Evolutionary conservation across 2,888 invertebrate species (phyloP), one percentile per base, ranked within the genome.

Genomic region (Drosophila histrio): DNA sequence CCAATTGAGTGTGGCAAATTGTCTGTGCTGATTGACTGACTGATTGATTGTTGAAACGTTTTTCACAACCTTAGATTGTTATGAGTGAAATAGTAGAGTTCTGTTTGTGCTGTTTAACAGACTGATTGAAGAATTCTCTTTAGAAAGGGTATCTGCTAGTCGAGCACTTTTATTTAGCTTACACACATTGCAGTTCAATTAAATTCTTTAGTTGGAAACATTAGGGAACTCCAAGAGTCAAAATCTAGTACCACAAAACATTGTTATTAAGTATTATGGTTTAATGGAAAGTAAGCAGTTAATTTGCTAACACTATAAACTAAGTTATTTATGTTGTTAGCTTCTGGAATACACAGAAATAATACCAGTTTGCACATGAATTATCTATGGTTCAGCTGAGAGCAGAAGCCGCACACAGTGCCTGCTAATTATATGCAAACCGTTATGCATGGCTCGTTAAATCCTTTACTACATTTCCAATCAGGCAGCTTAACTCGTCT

Each of bases 401-500:
- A 46, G 3, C 30, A 19, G 13, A 21, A 21, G 30, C 13, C 38
- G 13, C 17, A 13, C 19, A 67, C 57, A 76, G 67, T 64, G 72
- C n/a, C 61, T 57, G 63, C 77, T 79, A 77, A 77, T 77, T 80
- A 65, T 74, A 80, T 71, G 67, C 74, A 65, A 47, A 62, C 59
- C 59, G 72, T 79, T 67, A 77, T 67, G 69, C 64, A 79, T 79
- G 68, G 59, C 65, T 66, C 77, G 82, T 76, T 79, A 65, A 76
- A 57, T 17, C 73, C 66, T 57, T 64, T 63, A 72, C 59, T 68
- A 62, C 72, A 62, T 63, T 65, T 82, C 79, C 78, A 77, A 79
- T 83, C 84, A 63, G 57, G 49, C 69, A 54, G 36, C 58, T 53
- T 36, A 59, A 43, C 58, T 13, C 19, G 28, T 43, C 44, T 41